Conservation (phyloP, 2,113 vertebrate genomes). For the Pelodiscus sinensis region DNA sequence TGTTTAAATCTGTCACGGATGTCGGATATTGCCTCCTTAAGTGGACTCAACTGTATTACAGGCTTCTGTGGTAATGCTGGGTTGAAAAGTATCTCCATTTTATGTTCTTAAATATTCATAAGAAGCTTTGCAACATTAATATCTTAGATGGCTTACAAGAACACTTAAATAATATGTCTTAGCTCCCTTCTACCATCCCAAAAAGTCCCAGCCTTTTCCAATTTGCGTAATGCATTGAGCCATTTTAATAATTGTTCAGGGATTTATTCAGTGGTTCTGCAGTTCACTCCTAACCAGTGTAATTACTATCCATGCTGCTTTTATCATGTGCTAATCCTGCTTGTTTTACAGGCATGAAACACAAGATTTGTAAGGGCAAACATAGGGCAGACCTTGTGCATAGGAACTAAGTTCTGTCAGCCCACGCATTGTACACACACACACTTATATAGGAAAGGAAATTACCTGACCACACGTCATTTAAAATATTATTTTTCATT, state of each 20-base stretch:
- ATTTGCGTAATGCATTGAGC: slow-evolving; percentile 93
- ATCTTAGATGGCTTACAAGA: slow-evolving; percentile 99
- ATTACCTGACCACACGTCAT: not conserved
- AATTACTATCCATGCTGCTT: slow-evolving; percentile 81
- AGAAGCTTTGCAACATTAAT: slow-evolving; percentile 99
- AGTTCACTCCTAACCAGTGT: slow-evolving; percentile 74
- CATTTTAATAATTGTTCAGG: slow-evolving; percentile 88
- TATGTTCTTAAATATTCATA: slow-evolving; percentile 99
- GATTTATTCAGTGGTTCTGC: slow-evolving; percentile 81
- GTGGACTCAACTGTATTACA: slow-evolving; percentile 82
- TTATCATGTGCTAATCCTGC: slow-evolving; percentile 77
- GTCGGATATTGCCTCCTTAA: slow-evolving; percentile 81
- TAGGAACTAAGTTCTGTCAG: slow-evolving; percentile 47
- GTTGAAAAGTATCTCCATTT: slow-evolving; percentile 88
- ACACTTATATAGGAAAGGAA: not conserved
- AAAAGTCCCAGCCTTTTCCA: slow-evolving; percentile 85
- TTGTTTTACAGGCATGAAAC: slow-evolving; percentile 73
- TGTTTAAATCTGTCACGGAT: slow-evolving; percentile 82
- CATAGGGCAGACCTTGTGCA: slow-evolving; percentile 46
- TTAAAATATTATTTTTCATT: slow-evolving; percentile 57
- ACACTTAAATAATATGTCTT: slow-evolving; percentile 99
- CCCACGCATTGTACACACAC: not conserved
- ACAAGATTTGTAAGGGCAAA: slow-evolving; percentile 68
- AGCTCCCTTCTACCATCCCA: slow-evolving; percentile 69
- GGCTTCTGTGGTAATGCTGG: slow-evolving; percentile 80